Evolutionary conservation across 2,888 invertebrate species (phyloP), one percentile per base, ranked within the genome.

Genomic region (Hermaeophaga mercurialis): DNA sequence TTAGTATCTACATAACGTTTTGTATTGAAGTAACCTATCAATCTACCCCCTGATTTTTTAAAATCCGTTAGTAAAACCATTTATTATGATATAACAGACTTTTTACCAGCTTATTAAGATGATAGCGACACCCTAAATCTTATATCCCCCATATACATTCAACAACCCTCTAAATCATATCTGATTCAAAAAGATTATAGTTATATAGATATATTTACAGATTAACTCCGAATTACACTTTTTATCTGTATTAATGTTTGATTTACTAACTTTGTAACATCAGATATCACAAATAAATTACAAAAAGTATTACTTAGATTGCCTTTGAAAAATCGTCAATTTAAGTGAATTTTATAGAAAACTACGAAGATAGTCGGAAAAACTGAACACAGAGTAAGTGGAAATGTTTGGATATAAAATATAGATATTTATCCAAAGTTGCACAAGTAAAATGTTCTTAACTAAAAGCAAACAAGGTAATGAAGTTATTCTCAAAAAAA

Each of bases 111-210:
- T 59, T 59, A 56, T 59, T 59, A 53, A 36, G 56, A 55, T 33
- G 45, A 44, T 38, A 44, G 50, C 50, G 54, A 59, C 67, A 65
- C 67, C 65, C 67, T 64, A 65, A 63, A 66, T 66, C 65, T 62
- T 61, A 66, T 65, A 58, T 59, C 47, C 45, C 56, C 62, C 62
- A 60, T 64, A 63, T 64, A 62, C 66, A 54, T 9, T 41, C 56
- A 58, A 39, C 59, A 61, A 63, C 62, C 61, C 54, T 58, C 33
- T 45, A 19, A 61, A 54, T 55, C 58, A 56, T 59, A 62, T 62
- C 64, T 46, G 56, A 58, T 59, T 54, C 54, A 55, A 53, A 22
- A 31, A 31, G 3, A 31, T 12, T 31, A 12, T 31, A 31, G 12
- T 11, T 12, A n/a, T 9, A 11, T 11, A 12, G 12, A 31, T 6